These are phyloP conservation scores for Caenorhabditis afra DNA, from an alignment of 2,888 invertebrate species.

Conservation along the genomic window DNA sequence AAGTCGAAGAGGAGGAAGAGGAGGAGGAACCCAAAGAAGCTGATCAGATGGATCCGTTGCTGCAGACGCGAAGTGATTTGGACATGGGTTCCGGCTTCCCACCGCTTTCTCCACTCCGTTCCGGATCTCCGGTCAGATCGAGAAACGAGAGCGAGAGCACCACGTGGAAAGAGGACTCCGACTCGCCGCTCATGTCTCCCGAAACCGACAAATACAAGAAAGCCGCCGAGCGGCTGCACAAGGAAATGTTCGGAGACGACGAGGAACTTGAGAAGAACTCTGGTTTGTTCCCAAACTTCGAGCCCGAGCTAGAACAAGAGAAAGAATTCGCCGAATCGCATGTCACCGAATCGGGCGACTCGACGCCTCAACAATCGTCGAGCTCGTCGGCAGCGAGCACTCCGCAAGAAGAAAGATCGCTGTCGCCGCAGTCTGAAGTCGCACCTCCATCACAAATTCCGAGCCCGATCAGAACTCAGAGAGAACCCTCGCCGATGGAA, in stretches of 20 bases:
- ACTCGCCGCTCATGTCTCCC: slow-evolving; percentile 40
- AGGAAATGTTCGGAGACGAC: slow-evolving; percentile 17
- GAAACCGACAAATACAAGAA: slow-evolving; percentile 5
- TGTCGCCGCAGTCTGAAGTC: background rate
- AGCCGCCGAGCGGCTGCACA: background rate
- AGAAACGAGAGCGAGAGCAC: slow-evolving; percentile 38
- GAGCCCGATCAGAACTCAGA: background rate
- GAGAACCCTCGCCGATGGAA: background rate
- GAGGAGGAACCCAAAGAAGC: background rate
- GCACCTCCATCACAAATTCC: background rate
- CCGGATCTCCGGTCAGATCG: background rate
- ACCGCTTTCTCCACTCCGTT: slow-evolving; percentile 11
- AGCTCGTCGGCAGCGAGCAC: background rate
- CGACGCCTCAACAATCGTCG: background rate
- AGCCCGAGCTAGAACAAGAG: too few species aligned
- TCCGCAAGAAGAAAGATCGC: background rate
- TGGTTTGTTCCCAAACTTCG: slow-evolving; percentile 25
- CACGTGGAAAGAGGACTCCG: slow-evolving; percentile 32
- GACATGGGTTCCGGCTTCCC: slow-evolving; percentile 14
- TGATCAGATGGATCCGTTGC: slow-evolving; percentile 10
- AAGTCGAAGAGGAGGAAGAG: slow-evolving; percentile 4
- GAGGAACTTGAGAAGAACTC: slow-evolving; percentile 26
- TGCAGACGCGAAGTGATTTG: slow-evolving; percentile 3
- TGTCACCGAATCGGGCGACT: background rate
- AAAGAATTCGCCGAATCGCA: background rate